Percentiles rank a stretch among this genome's conserved stretches.
Evolutionary conservation across 2,888 invertebrate species (phyloP).

Genomic region (Lissocephala sabroskyi): DNA sequence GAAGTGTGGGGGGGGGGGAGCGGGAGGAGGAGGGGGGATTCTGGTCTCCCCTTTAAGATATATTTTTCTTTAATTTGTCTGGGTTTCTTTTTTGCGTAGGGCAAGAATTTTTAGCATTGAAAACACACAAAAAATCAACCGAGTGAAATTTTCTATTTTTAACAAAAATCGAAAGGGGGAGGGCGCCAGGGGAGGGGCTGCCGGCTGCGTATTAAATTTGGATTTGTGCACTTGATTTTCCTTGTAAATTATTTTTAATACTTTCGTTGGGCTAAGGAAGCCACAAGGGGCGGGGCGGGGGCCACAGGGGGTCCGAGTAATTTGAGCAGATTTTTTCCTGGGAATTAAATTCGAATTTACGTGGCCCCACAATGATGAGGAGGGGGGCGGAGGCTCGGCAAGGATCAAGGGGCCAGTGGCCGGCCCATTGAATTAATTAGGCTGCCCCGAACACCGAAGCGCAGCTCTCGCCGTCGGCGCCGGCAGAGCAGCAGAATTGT

Average conservation of each 20-base stretch:
- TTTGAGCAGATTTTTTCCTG: no score
- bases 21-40: no score
- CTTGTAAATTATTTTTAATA: constrained; percentile 7
- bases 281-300: no score
- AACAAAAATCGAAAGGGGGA: background rate
- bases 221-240: constrained; percentile 5
- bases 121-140: constrained; percentile 7
- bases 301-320: no score
- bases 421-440: constrained; percentile 56
- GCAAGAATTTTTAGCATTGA: constrained; percentile 14
- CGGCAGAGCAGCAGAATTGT: constrained; percentile 39
- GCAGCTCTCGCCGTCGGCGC: constrained; percentile 8
- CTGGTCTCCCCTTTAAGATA: no score
- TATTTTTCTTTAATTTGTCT: no score
- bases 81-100: background rate
- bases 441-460: constrained; percentile 28
- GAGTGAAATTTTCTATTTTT: no score
- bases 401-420: no score
- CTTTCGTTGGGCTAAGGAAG: background rate
- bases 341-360: background rate
- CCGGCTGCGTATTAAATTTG: constrained; percentile 5
- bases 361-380: constrained; percentile 3
- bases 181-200: background rate
- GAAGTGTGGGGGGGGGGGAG: no score
- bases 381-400: no score